Evolutionary conservation across 2,113 vertebrate genomes (phyloP), one percentile per base, ranked within the genome.

Genomic region (Oryzias woworae): DNA sequence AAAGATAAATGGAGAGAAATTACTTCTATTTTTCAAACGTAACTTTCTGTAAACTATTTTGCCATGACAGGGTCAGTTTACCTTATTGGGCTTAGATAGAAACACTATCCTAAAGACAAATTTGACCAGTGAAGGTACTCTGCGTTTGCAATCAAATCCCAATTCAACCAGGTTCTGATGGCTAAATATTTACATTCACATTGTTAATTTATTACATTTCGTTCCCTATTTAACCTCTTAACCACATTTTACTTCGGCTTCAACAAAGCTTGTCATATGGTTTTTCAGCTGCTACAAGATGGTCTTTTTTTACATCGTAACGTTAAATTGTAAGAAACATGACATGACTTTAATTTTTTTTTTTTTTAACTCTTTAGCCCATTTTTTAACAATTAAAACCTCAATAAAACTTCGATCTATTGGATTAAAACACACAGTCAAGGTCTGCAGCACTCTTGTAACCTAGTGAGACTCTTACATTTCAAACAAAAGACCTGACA

Each of bases 211-310:
- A 36, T 12, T 10, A 10, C 36, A 36, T 12, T 36, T 12, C 12
- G 36, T 36, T 36, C 8, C 36, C 10, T 12, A 36, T 36, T 2
- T 75, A 81, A 78, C 84, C 75, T 77, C 82, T 66, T 65, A 71
- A 80, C 59, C 75, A 73, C 53, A 77, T 85, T 73, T 67, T 59
- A 66, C 53, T 52, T 67, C 70, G 80, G 73, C 84, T 77, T 24
- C 56, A 26, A 52, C 12, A 2, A 63, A 50, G 49, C 46, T 75
- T 14, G 51, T 77, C 78, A 63, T 68, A 55, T 66, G 61, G 72
- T 71, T 62, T 71, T 67, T 58, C 53, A 77, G 66, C 45, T 44
- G 41, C 45, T 71, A 46, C 36, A 28, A 4, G 26, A 28, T 28
- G 26, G 5, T 28, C 26, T 28, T 1, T 20, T 20, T 20, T 5